Conservation (phyloP, 1,140 invertebrate species). For the Homalodisca vitripennis region DNA sequence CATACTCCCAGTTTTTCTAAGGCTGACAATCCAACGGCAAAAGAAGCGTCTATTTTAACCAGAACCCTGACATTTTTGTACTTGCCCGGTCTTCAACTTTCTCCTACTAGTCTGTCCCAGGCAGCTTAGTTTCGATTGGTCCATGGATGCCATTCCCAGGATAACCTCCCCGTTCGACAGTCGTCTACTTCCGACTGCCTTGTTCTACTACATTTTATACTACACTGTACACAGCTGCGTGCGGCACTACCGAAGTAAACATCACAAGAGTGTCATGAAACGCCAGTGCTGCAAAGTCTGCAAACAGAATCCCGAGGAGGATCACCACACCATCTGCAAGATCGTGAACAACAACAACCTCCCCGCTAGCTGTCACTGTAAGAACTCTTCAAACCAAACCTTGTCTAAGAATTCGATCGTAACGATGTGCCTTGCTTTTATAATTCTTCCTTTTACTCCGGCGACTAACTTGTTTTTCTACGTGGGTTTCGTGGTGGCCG, state of each 20-base stretch:
- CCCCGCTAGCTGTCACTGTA: conserved; percentile 35
- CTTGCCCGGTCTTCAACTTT: conserved; percentile 83
- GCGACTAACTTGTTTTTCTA: conserved; percentile 94
- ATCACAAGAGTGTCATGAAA: not conserved
- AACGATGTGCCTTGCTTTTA: conserved; percentile 60
- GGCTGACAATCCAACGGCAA: conserved; percentile 88
- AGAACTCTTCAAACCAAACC: conserved; percentile 34
- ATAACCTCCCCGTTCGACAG: conserved; percentile 70
- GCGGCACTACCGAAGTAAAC: too few species aligned
- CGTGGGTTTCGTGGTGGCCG: conserved; percentile 96
- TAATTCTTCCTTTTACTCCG: conserved; percentile 89
- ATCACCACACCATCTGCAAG: conserved; percentile 44
- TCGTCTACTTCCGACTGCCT: conserved; percentile 67
- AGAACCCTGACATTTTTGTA: conserved; percentile 83
- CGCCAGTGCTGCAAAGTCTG: not conserved
- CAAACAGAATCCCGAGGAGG: not conserved
- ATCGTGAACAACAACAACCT: conserved; percentile 49
- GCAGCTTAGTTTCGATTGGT: conserved; percentile 91
- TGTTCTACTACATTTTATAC: conserved; percentile 60
- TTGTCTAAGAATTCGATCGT: conserved; percentile 11
- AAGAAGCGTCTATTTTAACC: conserved; percentile 65
- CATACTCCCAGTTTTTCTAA: conserved; percentile 76
- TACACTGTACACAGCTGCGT: not conserved
- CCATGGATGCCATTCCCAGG: conserved; percentile 88
- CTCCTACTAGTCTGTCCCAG: conserved; percentile 77